Conservation (phyloP, 2,797 vertebrate species). For the Syngnathus acus region DNA sequence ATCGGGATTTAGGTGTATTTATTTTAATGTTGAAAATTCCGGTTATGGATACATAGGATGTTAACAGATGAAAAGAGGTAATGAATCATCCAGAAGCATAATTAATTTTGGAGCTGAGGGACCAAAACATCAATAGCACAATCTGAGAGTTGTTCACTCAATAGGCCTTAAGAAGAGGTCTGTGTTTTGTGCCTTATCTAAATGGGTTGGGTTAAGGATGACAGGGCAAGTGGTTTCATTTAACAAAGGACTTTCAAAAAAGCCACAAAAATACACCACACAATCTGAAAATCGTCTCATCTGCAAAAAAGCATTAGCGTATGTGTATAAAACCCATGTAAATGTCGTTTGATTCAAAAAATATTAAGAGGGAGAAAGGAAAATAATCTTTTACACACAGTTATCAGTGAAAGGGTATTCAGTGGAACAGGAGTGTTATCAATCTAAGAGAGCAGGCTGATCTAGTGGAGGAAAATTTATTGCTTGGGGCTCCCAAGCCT, state of each 20-base stretch:
- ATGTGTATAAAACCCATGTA: neutral
- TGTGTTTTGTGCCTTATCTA: neutral
- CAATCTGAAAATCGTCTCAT: neutral
- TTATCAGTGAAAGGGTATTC: constrained; percentile 1
- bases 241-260: neutral
- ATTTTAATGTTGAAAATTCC: no score
- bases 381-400: constrained; percentile 1
- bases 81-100: no score
- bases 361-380: neutral
- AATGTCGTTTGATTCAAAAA: neutral
- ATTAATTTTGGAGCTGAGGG: no score
- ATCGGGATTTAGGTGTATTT: no score
- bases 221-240: neutral
- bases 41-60: no score
- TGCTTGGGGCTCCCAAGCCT: constrained; percentile 51
- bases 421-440: constrained; percentile 1
- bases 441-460: constrained; percentile 30
- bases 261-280: neutral
- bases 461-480: constrained; percentile 46
- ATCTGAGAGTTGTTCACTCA: no score
- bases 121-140: no score
- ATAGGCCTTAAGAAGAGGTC: neutral
- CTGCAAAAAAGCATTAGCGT: neutral
- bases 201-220: no score
- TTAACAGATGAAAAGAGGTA: no score